These are phyloP conservation scores for Scortum barcoo DNA, from an alignment of 2,113 vertebrate genomes.

Conservation along the genomic window DNA sequence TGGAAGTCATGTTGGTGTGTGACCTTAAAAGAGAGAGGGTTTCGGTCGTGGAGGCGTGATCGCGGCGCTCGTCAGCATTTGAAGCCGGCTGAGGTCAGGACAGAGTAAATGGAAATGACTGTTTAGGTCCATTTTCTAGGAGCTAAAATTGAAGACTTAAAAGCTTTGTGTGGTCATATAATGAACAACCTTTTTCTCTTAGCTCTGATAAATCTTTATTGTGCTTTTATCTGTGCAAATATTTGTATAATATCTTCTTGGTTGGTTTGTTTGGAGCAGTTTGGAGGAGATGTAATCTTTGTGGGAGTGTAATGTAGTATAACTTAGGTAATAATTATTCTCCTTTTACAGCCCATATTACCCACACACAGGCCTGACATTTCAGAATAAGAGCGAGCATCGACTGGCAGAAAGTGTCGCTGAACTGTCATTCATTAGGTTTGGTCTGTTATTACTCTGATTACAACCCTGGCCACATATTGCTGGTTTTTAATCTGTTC, in stretches of 20 bases:
- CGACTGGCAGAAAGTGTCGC: not conserved
- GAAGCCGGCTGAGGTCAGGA: conserved; percentile 30
- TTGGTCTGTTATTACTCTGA: conserved; percentile 31
- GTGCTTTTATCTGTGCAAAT: not conserved
- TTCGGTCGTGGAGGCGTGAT: not conserved
- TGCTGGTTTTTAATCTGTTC: not conserved
- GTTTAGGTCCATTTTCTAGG: not conserved
- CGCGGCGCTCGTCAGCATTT: conserved; percentile 16
- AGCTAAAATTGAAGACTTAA: not conserved
- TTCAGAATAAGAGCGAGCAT: not conserved
- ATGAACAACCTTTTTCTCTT: not conserved
- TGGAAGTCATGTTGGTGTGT: conserved; percentile 13
- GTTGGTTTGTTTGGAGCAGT: not conserved
- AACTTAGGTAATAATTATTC: not conserved
- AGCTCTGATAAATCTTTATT: not conserved
- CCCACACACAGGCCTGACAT: not conserved
- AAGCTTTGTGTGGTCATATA: not conserved
- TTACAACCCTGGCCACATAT: not conserved
- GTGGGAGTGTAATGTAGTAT: not conserved
- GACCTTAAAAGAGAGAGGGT: not conserved
- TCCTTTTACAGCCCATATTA: not conserved
- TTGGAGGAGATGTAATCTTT: not conserved
- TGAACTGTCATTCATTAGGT: conserved; percentile 2
- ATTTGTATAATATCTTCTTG: not conserved
- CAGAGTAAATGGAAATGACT: conserved; percentile 15